phyloP scores from a whole-genome alignment of 2,888 invertebrate genomes.

The Hypsopygia costalis region DNA sequence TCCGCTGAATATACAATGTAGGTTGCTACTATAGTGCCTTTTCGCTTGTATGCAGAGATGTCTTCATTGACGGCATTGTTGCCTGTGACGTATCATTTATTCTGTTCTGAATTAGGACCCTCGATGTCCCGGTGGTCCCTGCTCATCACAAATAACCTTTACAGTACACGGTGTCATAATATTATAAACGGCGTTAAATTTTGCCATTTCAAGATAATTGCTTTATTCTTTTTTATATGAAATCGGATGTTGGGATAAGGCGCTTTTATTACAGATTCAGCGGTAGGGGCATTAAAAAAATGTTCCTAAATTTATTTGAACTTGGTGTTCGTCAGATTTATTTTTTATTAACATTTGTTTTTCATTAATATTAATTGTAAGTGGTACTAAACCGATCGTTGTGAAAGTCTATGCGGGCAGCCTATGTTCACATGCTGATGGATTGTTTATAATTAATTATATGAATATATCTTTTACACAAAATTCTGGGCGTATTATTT shows the following conservation, averaged over 20 bases:
- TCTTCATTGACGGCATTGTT: slow-evolving; percentile 68
- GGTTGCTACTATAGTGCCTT: slow-evolving; percentile 33
- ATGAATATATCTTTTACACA: too few species aligned
- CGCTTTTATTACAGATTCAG: too few species aligned
- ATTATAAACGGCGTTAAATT: slow-evolving; percentile 56
- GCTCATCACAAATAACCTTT: slow-evolving; percentile 26
- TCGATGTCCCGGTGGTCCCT: slow-evolving; percentile 57
- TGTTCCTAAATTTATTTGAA: too few species aligned
- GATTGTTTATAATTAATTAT: too few species aligned
- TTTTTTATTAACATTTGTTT: too few species aligned
- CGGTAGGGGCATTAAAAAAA: too few species aligned
- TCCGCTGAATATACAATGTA: slow-evolving; percentile 55
- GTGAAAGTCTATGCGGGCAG: too few species aligned
- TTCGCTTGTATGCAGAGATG: slow-evolving; percentile 39
- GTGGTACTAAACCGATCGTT: too few species aligned
- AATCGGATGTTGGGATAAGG: not conserved
- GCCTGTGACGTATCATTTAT: slow-evolving; percentile 67
- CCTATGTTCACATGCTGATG: too few species aligned
- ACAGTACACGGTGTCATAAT: slow-evolving; percentile 55
- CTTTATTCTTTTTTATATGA: slow-evolving; percentile 18
- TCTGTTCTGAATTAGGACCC: slow-evolving; percentile 44
- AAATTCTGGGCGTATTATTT: too few species aligned
- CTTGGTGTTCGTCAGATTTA: too few species aligned
- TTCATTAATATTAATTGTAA: too few species aligned
- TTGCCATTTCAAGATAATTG: slow-evolving; percentile 37